Evolutionary conservation across 2,113 vertebrate genomes (phyloP).

Genomic region (Heloderma charlesbogerti): DNA sequence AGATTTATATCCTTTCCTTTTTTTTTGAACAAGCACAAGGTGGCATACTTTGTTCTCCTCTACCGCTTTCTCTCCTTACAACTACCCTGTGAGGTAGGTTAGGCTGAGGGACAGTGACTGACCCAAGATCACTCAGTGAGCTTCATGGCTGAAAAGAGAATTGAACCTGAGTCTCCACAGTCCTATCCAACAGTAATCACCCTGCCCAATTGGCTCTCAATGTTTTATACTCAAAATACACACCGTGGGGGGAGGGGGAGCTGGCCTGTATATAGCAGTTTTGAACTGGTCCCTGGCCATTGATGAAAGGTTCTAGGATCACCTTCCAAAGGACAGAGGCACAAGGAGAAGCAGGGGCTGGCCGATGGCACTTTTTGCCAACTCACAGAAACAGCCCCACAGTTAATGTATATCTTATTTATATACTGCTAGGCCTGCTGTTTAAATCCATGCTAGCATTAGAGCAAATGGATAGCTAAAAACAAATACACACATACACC

Average conservation of each 20-base stretch:
- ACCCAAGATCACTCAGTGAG: not conserved
- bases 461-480: not conserved
- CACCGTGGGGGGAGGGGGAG: no score
- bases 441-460: not conserved
- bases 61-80: not conserved
- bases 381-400: not conserved
- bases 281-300: not conserved
- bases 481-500: not conserved
- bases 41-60: not conserved
- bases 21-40: not conserved
- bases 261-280: not conserved
- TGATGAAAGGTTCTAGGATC: not conserved
- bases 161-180: no score
- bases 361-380: not conserved
- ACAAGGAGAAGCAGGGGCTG: not conserved
- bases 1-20: not conserved
- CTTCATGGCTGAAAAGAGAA: not conserved
- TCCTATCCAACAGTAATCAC: not conserved
- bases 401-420: not conserved
- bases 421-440: not conserved
- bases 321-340: not conserved
- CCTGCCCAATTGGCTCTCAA: not conserved
- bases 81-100: not conserved
- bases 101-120: not conserved
- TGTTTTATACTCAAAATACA: not conserved